Evolutionary conservation across 2,888 invertebrate species (phyloP), one percentile per base, ranked within the genome.

Genomic region (Drosophila barbarae): DNA sequence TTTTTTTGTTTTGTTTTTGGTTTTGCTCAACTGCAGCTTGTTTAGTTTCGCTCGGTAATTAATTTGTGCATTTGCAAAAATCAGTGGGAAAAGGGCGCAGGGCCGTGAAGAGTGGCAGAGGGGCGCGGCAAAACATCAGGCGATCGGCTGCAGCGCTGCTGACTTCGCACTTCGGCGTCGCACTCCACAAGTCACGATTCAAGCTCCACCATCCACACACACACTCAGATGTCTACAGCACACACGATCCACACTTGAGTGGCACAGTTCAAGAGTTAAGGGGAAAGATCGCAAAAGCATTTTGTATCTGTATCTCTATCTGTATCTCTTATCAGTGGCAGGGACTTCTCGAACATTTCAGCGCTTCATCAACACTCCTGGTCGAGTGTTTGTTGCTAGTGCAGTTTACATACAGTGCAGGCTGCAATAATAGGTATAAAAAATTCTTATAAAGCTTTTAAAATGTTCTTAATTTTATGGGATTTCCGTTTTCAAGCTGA

Each of bases 211-310:
- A 54, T 54, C 55, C 44, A 60, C 58, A 30, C 42, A 44, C 58
- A 30, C 42, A 32, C 42, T 42, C 18, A 12, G 23, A 42, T 12
- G 12, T 32, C 30, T 5, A 9, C 44, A 28, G 28, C 15, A 15
- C n/a, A 44, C 30, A 44, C 30, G 13, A 30, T 52, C 49, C 49
- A 32, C 58, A 44, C 59, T 51, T 46, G 39, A 56, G 55, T 70
- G 59, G 72, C 63, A 75, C 68, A 59, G 82, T 81, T 76, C 73
- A 76, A 78, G 70, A 75, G 76, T 78, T 76, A 34, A 68, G 50
- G 46, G 59, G 38, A 39, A 38, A 60, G 59, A 60, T 60, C 59
- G 44, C 38, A n/a, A 49, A 39, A 50, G 61, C 61, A 61, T 23
- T 64, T 39, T 63, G 58, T 58, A 56, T 58, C 38, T 54, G 38